Evolutionary conservation across 1,140 invertebrate species (phyloP).

Genomic region (Drosophila jambulina): DNA sequence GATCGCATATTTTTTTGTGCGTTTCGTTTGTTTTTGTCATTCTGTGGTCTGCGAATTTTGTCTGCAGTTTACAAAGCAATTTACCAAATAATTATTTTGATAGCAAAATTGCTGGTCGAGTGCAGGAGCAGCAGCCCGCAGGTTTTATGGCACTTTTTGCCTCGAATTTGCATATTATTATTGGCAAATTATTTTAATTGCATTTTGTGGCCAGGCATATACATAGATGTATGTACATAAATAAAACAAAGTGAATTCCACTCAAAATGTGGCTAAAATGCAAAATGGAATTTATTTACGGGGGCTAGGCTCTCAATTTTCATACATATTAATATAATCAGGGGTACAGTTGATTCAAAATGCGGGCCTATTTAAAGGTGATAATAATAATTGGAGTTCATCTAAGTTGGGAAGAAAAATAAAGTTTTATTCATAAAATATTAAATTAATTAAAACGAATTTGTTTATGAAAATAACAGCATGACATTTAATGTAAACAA

Average conservation of each 20-base stretch:
- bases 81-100: constrained; percentile 74
- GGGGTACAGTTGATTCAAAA: constrained; percentile 8
- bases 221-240: background rate
- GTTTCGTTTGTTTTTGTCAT: constrained; percentile 29
- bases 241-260: constrained; percentile 29
- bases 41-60: constrained; percentile 31
- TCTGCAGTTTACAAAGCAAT: constrained; percentile 61
- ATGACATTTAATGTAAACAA: no score
- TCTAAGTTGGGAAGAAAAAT: background rate
- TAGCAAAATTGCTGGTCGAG: constrained; percentile 48
- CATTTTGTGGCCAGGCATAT: constrained; percentile 41
- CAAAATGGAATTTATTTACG: constrained; percentile 7
- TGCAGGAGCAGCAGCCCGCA: constrained; percentile 9
- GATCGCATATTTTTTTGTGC: background rate
- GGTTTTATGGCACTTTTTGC: constrained; percentile 49
- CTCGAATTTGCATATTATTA: constrained; percentile 67
- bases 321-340: constrained; percentile 6
- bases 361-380: no score
- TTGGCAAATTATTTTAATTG: constrained; percentile 70
- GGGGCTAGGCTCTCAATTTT: background rate
- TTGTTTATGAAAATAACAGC: background rate
- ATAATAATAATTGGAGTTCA: background rate
- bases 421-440: background rate
- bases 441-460: background rate
- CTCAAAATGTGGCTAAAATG: constrained; percentile 26